Conservation (phyloP, 2,113 vertebrate species). For the Syngnathus typhle region DNA sequence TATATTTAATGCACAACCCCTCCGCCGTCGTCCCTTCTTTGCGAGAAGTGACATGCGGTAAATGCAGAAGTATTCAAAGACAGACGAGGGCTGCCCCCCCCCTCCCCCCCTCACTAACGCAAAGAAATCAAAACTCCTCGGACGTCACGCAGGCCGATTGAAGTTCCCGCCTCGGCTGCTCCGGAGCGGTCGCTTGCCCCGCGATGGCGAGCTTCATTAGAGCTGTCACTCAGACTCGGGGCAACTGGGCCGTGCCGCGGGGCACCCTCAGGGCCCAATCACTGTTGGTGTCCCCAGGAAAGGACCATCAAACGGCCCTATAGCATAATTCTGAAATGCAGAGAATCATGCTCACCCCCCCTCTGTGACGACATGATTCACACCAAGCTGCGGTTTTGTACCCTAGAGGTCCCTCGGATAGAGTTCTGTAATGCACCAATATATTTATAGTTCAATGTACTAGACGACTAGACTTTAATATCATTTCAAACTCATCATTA, state of each 20-base stretch:
- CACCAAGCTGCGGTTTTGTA: slow-evolving; percentile 54
- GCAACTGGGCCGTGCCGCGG: slow-evolving; percentile 56
- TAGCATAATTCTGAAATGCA: slow-evolving; percentile 47
- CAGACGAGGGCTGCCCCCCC: slow-evolving; percentile 33
- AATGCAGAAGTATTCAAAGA: slow-evolving; percentile 64
- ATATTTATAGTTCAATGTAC: no score
- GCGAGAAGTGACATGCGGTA: slow-evolving; percentile 53
- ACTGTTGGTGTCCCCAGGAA: slow-evolving; percentile 65
- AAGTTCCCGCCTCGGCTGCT: slow-evolving; percentile 60
- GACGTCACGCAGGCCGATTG: slow-evolving; percentile 67
- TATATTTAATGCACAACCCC: slow-evolving; percentile 49
- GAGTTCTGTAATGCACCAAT: not conserved
- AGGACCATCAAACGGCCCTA: slow-evolving; percentile 63
- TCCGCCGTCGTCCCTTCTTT: slow-evolving; percentile 30
- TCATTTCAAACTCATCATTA: no score
- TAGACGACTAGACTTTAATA: no score
- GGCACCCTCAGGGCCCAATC: slow-evolving; percentile 74
- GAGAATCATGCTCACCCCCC: slow-evolving; percentile 32
- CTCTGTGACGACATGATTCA: slow-evolving; percentile 66
- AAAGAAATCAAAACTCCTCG: slow-evolving; percentile 63
- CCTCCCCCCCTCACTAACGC: slow-evolving; percentile 43
- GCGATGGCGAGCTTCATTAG: slow-evolving; percentile 70
- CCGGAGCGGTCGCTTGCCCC: slow-evolving; percentile 51
- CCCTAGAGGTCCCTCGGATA: slow-evolving; percentile 25
- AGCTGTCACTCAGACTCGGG: slow-evolving; percentile 71